Evolutionary conservation across 2,113 vertebrate genomes (phyloP), one percentile per base, ranked within the genome.

Genomic region (Oryzias melastigma): DNA sequence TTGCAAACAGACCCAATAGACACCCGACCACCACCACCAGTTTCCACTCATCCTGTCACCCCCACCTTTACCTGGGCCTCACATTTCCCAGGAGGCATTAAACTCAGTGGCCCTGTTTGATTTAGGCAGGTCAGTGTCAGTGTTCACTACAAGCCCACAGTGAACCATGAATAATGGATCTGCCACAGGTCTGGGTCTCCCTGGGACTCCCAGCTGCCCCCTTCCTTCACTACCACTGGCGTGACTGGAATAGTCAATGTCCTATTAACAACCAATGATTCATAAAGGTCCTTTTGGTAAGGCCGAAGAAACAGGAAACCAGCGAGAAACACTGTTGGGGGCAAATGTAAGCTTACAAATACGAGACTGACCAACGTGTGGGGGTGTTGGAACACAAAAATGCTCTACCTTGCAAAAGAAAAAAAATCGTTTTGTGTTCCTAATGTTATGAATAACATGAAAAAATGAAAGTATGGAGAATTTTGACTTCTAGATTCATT

Each of bases 131-230:
- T 87, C 83, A 83, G 84, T 86, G 91, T 87, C 87, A 87, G 75
- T 82, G 85, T 85, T 88, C 84, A 62, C 83, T 87, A 89, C 89
- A 89, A 90, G 86, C 85, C 81, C 84, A 87, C 76, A 82, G 87
- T 87, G 89, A 90, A 78, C 65, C 75, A 92, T 91, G 90, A 93
- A 93, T 92, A 91, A 93, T 92, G 85, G 78, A 92, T 90, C 77
- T 80, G 83, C 85, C 80, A 87, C 52, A 62, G 77, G 87, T 77
- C 75, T 71, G 76, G 68, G 78, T 80, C 77, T 86, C 83, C 68
- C 61, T 65, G 87, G 89, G 89, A 89, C 83, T 88, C 56, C 75
- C 61, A 84, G 74, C 74, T 83, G 73, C 71, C 82, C 82, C 81
- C 69, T 82, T 58, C 76, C 76, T 71, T 64, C 71, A 35, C 71